Conservation (phyloP, 2,888 invertebrate species). For the Spodoptera littoralis region DNA sequence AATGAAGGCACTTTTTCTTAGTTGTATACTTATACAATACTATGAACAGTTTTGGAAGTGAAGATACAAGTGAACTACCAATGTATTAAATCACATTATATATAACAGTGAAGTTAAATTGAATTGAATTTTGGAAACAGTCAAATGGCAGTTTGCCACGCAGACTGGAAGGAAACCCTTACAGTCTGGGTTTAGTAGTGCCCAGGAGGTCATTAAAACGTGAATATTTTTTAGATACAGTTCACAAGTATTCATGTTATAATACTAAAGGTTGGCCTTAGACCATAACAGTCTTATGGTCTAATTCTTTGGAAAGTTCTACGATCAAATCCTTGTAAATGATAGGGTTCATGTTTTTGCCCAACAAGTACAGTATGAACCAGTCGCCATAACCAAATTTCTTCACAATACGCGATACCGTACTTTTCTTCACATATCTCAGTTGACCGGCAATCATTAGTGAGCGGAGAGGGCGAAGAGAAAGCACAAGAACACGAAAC, state of each 20-base stretch:
- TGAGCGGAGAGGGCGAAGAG: constrained; percentile 88
- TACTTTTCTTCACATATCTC: constrained; percentile 84
- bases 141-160: too few relatives aligned
- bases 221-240: neutral
- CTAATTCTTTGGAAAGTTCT: constrained; percentile 82
- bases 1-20: constrained; percentile 56
- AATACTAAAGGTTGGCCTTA: constrained; percentile 49
- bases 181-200: too few relatives aligned
- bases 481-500: constrained; percentile 90
- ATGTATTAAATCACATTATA: too few relatives aligned
- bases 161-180: too few relatives aligned
- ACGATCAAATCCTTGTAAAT: constrained; percentile 90
- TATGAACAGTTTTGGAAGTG: constrained; percentile 39
- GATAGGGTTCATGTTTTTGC: constrained; percentile 92
- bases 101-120: too few relatives aligned
- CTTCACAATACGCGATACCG: constrained; percentile 86
- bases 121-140: too few relatives aligned
- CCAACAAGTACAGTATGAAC: constrained; percentile 93
- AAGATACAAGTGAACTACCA: constrained; percentile 8
- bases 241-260: constrained; percentile 22
- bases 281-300: constrained; percentile 72
- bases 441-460: constrained; percentile 90
- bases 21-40: constrained; percentile 41
- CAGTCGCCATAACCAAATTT: constrained; percentile 92
- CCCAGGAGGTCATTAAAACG: too few relatives aligned